phyloP scores from a whole-genome alignment of 2,113 vertebrate species.

The Jacana jacana region DNA sequence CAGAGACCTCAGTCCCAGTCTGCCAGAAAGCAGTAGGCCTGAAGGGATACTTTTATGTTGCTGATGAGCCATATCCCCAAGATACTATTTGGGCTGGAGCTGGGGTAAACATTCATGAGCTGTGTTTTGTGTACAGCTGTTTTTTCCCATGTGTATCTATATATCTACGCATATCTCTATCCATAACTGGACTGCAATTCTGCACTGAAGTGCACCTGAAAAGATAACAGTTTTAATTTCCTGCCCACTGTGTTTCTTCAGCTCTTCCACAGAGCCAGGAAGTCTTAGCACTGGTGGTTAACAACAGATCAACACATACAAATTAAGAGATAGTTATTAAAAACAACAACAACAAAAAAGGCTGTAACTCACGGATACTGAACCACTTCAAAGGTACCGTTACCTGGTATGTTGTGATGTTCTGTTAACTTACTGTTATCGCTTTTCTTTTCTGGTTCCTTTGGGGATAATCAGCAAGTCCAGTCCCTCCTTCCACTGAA shows the following conservation, averaged over 20 bases:
- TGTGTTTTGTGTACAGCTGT: not conserved
- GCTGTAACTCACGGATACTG: not conserved
- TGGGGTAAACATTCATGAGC: not conserved
- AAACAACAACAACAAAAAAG: not conserved
- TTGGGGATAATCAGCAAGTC: not conserved
- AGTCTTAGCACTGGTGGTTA: not conserved
- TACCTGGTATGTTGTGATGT: not conserved
- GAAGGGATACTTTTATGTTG: not conserved
- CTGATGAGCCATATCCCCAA: not conserved
- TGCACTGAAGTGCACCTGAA: not conserved
- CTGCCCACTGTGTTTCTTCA: not conserved
- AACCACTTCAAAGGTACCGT: not conserved
- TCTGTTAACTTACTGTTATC: not conserved
- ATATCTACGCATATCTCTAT: not conserved
- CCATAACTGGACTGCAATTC: not conserved
- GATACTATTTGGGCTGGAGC: not conserved
- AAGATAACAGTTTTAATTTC: not conserved
- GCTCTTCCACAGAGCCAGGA: not conserved
- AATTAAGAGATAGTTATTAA: not conserved
- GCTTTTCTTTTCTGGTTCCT: not conserved
- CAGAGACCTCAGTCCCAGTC: not conserved
- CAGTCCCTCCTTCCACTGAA: not conserved
- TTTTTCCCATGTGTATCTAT: not conserved
- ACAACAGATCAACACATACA: not conserved
- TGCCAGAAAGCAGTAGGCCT: accelerated